Evolutionary conservation across 1,140 invertebrate species (phyloP).

Genomic region (Tetragnatha versicolor): DNA sequence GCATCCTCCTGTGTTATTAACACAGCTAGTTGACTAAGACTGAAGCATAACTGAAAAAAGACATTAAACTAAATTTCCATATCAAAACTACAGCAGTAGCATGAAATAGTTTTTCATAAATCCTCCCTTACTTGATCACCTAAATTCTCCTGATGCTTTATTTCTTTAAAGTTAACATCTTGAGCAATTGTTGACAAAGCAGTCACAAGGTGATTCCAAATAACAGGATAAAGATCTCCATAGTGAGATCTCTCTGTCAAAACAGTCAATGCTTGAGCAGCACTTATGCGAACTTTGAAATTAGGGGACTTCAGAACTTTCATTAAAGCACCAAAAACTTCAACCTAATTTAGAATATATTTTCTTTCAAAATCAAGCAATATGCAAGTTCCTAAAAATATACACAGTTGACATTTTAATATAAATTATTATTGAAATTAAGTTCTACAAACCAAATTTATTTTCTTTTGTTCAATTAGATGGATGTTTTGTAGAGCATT

Average conservation of each 20-base stretch:
- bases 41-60: constrained; percentile 35
- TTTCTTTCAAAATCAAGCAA: background rate
- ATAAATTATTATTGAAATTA: background rate
- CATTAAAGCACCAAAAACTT: constrained; percentile 10
- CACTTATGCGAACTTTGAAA: constrained; percentile 82
- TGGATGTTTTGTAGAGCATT: constrained; percentile 75
- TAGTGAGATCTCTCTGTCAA: constrained; percentile 69
- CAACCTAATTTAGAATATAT: constrained; percentile 6
- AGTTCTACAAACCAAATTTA: constrained; percentile 16
- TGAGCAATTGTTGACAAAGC: background rate
- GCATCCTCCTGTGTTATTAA: constrained; percentile 12
- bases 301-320: constrained; percentile 66
- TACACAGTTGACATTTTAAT: background rate
- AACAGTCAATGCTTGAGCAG: constrained; percentile 76
- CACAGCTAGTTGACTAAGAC: constrained; percentile 18
- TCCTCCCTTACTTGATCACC: constrained; percentile 11
- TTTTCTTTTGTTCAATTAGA: constrained; percentile 60
- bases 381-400: background rate
- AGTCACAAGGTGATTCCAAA: constrained; percentile 69
- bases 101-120: background rate
- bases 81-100: background rate
- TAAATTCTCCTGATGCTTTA: constrained; percentile 47
- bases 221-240: constrained; percentile 68
- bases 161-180: constrained; percentile 51
- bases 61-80: background rate